Evolutionary conservation across 1,140 invertebrate genomes (phyloP).

Genomic region (Lordiphosa mommai): DNA sequence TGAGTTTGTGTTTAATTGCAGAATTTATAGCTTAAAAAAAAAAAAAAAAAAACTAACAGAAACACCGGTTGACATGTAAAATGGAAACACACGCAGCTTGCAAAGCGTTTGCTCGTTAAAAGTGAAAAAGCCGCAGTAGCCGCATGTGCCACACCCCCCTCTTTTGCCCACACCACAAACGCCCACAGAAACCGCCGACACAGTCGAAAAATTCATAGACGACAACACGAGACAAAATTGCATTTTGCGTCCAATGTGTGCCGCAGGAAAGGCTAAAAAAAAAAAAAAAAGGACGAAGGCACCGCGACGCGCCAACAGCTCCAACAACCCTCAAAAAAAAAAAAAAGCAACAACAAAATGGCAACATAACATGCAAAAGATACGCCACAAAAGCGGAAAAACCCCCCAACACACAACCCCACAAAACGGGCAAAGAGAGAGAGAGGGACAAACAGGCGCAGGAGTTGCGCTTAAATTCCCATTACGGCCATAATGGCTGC

Average conservation of each 20-base stretch:
- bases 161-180: neutral
- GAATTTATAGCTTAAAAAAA: conserved; percentile 30
- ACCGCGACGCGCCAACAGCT: conserved; percentile 30
- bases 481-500: conserved; percentile 74
- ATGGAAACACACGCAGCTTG: conserved; percentile 58
- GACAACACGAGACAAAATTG: conserved; percentile 75
- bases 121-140: conserved; percentile 75
- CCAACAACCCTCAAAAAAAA: conserved; percentile 11
- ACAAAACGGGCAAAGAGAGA: conserved; percentile 5
- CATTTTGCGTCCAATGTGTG: conserved; percentile 62
- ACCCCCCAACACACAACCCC: conserved; percentile 23
- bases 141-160: conserved; percentile 54
- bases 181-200: conserved; percentile 40
- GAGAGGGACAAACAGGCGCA: conserved; percentile 49
- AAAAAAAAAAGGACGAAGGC: conserved; percentile 15
- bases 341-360: conserved; percentile 34
- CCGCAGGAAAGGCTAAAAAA: conserved; percentile 33
- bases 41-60: conserved; percentile 1
- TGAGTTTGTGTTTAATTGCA: conserved; percentile 55
- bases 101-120: conserved; percentile 59
- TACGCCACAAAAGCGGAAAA: conserved; percentile 72
- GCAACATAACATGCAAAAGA: conserved; percentile 73
- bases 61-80: conserved; percentile 44
- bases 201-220: conserved; percentile 69
- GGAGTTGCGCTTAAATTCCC: conserved; percentile 72